Evolutionary conservation across 2,888 invertebrate species (phyloP).

Genomic region (Conus canariensis): DNA sequence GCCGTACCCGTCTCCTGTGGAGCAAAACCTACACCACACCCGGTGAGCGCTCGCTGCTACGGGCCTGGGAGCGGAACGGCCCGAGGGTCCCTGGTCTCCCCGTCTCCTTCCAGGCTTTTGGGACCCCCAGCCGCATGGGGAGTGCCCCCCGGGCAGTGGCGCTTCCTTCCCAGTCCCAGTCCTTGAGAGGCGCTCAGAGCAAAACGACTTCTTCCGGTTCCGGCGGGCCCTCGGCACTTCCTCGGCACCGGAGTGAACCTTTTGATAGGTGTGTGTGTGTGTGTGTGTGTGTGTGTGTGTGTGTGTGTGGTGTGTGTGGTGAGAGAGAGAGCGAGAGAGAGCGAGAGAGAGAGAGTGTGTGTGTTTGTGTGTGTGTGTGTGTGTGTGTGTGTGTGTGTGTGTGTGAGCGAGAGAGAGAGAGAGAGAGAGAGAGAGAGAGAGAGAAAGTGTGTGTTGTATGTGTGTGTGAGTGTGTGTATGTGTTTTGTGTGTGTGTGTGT

Average conservation of each 20-base stretch:
- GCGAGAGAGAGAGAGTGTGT: too few relatives aligned
- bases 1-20: conserved; percentile 41
- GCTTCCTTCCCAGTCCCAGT: neutral
- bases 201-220: neutral
- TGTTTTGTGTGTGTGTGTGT: conserved; percentile 13
- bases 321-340: neutral
- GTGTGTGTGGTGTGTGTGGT: conserved; percentile 15
- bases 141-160: neutral
- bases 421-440: too few relatives aligned
- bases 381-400: conserved; percentile 18
- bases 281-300: neutral
- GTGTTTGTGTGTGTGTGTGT: conserved; percentile 15
- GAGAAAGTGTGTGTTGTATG: neutral
- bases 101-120: neutral
- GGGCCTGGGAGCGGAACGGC: conserved; percentile 46
- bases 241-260: neutral
- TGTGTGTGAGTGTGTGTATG: neutral
- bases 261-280: conserved; percentile 11
- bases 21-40: conserved; percentile 49
- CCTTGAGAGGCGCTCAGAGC: neutral
- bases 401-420: too few relatives aligned
- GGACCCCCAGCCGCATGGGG: neutral
- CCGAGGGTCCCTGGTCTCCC: neutral
- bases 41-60: conserved; percentile 48
- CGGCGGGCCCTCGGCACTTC: neutral